phyloP scores from a whole-genome alignment of 2,797 vertebrate species.

The Spheniscus humboldti region DNA sequence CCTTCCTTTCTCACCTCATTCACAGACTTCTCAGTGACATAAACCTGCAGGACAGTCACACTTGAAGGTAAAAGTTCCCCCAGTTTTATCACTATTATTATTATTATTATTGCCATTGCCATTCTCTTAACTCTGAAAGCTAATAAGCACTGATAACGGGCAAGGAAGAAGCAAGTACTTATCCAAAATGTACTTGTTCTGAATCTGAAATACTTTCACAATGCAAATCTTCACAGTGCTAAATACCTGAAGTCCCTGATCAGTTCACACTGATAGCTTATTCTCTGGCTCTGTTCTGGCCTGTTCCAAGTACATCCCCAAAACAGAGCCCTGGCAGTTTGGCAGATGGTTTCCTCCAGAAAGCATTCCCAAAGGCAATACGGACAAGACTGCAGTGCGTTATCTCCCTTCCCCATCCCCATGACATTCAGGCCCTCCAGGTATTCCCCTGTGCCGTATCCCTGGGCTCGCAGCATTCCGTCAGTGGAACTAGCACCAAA shows the following conservation, averaged over 20 bases:
- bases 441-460: neutral
- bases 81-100: neutral
- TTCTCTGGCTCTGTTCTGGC: neutral
- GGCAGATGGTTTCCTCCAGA: neutral
- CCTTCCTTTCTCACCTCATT: neutral
- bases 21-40: neutral
- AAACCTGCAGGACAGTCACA: neutral
- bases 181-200: neutral
- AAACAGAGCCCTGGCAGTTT: neutral
- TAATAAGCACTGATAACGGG: neutral
- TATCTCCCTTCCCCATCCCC: neutral
- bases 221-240: neutral
- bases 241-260: neutral
- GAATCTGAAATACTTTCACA: neutral
- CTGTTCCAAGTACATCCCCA: neutral
- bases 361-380: neutral
- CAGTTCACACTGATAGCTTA: neutral
- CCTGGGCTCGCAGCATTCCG: neutral
- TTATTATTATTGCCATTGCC: neutral
- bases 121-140: neutral
- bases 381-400: fast-evolving
- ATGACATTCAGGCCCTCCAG: neutral
- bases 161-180: neutral
- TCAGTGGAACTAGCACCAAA: neutral
- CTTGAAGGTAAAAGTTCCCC: neutral